Evolutionary conservation across 2,797 vertebrate species (phyloP), one percentile per base, ranked within the genome.

Genomic region (Galagoides demidoff): DNA sequence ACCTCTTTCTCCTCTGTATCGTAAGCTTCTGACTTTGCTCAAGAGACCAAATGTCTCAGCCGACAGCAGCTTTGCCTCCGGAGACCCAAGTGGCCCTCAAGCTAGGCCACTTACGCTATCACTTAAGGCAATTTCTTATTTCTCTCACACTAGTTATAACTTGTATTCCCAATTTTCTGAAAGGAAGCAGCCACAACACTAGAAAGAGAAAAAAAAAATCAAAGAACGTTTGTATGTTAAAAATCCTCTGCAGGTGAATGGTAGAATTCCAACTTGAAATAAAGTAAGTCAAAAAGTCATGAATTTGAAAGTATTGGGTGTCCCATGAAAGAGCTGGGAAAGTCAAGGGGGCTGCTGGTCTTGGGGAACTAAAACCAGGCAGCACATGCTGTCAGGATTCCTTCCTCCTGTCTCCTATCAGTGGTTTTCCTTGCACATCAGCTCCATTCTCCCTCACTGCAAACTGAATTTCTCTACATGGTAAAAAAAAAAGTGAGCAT

Each of bases 241-340:
- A 25, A 91, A 95, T 20, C 4, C 34, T 95, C 89, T 89, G 83
- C 59, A 63, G 57, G 39, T 8, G 92, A 78, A 89, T 64, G 20
- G 37, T 39, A 89, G 89, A 71, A 96, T 86, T 77, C 0, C 55
- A 94, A 22, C 57, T 87, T 39, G 10, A 64, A 94, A 85, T 27
- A 49, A 0, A 74, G 1, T 10, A 37, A 29, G 13, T 23, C 0
- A 37, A 59, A 92, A 52, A 29, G 39, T 49, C 3, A 63, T n/a
- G 12, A 22, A 84, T 39, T 63, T 27, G 31, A 90, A 66, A n/a
- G 49, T 85, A 79, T 17, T 74, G 34, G 11, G 12, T 81, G 23
- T 43, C 52, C 39, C 16, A 14, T 39, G 55, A 85, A 49, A 85
- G 31, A 55, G 20, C 0, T 55, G 25, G n/a, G 45, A 77, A 93